Evolutionary conservation across 2,797 vertebrate genomes (phyloP).

Genomic region (Paedocypris micromegethes): DNA sequence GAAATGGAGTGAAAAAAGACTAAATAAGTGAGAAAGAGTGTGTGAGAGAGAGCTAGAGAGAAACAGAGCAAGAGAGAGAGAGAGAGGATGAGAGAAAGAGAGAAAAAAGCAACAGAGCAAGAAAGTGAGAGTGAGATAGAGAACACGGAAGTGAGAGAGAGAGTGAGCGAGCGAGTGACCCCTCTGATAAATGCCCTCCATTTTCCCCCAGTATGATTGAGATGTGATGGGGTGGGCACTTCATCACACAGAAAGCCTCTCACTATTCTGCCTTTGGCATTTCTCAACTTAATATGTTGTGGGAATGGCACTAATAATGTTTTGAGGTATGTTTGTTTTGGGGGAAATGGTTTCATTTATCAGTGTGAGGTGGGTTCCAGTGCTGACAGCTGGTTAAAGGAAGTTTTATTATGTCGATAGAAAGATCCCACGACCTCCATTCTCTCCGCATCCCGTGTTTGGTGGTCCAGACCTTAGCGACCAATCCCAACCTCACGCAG

Average conservation of each 20-base stretch:
- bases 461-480: constrained; percentile 18
- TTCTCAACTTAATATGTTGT: constrained; percentile 69
- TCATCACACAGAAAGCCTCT: constrained; percentile 68
- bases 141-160: too few species aligned
- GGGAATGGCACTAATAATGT: constrained; percentile 76
- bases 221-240: constrained; percentile 68
- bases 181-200: constrained; percentile 72
- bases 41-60: too few species aligned
- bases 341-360: constrained; percentile 75
- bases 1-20: too few species aligned
- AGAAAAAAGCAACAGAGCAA: too few species aligned
- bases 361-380: constrained; percentile 67
- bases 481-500: too few species aligned
- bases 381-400: constrained; percentile 55
- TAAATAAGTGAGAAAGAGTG: too few species aligned
- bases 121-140: neutral
- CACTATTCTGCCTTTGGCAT: constrained; percentile 68
- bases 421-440: neutral
- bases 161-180: constrained; percentile 29
- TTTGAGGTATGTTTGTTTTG: constrained; percentile 77
- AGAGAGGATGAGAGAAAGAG: too few species aligned
- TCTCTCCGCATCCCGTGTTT: constrained; percentile 38
- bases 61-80: too few species aligned
- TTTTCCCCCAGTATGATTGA: constrained; percentile 69
- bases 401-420: constrained; percentile 48